phyloP scores from a whole-genome alignment of 1,140 invertebrate genomes.

The Tetramorium parvispinum region DNA sequence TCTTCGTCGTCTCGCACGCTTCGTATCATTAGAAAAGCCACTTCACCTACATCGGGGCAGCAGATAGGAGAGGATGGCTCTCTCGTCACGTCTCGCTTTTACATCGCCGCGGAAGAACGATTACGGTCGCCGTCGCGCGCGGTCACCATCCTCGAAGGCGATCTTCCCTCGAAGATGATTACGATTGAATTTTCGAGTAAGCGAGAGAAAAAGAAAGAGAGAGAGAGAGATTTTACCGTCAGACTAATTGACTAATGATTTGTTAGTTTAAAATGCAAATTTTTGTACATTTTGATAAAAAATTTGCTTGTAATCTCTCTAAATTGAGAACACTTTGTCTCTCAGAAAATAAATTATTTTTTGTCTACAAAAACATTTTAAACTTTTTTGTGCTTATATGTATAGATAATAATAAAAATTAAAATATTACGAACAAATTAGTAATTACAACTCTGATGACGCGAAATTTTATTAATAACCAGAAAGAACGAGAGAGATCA shows the following conservation, averaged over 20 bases:
- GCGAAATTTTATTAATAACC: background rate
- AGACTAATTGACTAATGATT: background rate
- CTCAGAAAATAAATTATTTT: background rate
- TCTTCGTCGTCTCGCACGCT: constrained; percentile 51
- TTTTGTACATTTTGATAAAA: background rate
- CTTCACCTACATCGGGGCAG: constrained; percentile 80
- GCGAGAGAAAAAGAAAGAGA: background rate
- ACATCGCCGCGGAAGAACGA: constrained; percentile 56
- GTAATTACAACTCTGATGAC: background rate
- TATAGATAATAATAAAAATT: background rate
- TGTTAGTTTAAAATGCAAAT: background rate
- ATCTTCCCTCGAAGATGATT: background rate
- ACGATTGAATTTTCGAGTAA: background rate
- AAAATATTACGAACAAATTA: background rate
- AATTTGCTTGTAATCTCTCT: background rate
- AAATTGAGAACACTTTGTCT: background rate
- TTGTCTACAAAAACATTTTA: background rate
- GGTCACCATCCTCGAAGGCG: constrained; percentile 19
- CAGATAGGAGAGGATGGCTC: constrained; percentile 62
- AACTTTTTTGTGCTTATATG: background rate
- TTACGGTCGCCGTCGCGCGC: constrained; percentile 67
- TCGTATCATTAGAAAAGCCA: constrained; percentile 80
- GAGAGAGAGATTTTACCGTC: background rate
- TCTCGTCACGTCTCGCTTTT: constrained; percentile 68
- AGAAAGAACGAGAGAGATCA: background rate